Percentiles rank a stretch among this genome's conserved stretches.
phyloP scores from a whole-genome alignment of 2,113 vertebrate genomes.

The Hemibagrus wyckioides region DNA sequence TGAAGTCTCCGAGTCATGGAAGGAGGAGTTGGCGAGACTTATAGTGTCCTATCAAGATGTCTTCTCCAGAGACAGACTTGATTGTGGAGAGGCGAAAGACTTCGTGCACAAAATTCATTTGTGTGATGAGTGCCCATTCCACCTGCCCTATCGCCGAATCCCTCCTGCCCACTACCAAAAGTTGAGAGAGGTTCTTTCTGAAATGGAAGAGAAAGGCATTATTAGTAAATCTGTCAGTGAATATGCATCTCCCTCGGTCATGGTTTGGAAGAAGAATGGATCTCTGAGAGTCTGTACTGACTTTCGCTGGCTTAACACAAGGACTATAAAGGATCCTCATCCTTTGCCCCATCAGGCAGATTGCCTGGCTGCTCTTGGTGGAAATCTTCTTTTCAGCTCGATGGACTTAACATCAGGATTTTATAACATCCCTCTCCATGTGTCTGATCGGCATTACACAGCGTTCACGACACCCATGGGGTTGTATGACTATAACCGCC shows the following conservation, averaged over 20 bases:
- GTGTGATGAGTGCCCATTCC: conserved; percentile 1
- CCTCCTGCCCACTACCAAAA: conserved; percentile 32
- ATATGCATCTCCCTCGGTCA: conserved; percentile 31
- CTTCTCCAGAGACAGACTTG: conserved; percentile 32
- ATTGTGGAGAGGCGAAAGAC: conserved; percentile 26
- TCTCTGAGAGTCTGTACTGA: conserved; percentile 27
- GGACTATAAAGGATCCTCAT: conserved; percentile 29
- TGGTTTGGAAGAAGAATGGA: conserved; percentile 36
- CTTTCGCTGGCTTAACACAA: conserved; percentile 36
- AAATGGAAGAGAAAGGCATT: conserved; percentile 28
- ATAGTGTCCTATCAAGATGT: not conserved
- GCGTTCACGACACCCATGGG: conserved; percentile 46
- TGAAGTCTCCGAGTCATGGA: not conserved
- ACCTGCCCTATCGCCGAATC: not conserved
- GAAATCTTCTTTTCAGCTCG: conserved; percentile 20
- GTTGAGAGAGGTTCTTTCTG: conserved; percentile 21
- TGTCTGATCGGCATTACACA: conserved; percentile 17
- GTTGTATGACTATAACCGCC: conserved; percentile 41
- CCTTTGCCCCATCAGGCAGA: conserved; percentile 40
- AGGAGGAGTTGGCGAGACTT: not conserved
- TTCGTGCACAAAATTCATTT: conserved; percentile 25
- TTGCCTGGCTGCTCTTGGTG: conserved; percentile 27
- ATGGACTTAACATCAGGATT: conserved; percentile 32
- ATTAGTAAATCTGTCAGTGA: conserved; percentile 36
- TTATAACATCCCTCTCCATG: conserved; percentile 41